A percentile compares a stretch with the other conserved stretches of the same genome.
Evolutionary conservation across 2,113 vertebrate species (phyloP).

Genomic region (Egretta garzetta): DNA sequence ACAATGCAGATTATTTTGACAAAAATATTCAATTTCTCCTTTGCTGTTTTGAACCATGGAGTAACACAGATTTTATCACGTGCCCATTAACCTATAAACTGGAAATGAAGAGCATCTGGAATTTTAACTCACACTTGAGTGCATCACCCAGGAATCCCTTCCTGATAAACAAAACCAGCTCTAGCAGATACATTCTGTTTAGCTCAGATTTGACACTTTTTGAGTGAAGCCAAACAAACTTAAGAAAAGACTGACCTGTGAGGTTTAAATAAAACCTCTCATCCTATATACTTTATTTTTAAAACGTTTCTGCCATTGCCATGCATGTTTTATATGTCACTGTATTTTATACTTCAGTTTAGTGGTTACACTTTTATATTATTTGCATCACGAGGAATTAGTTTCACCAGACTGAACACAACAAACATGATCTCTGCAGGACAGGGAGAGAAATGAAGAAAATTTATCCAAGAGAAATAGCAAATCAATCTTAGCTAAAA

Average conservation of each 20-base stretch:
- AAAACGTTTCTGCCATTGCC: neutral
- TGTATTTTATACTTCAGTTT: neutral
- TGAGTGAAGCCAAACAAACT: neutral
- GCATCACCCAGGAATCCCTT: neutral
- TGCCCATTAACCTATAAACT: neutral
- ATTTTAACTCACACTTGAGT: neutral
- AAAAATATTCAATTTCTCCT: neutral
- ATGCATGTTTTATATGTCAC: neutral
- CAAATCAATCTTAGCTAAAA: neutral
- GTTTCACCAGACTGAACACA: neutral
- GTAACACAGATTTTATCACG: neutral
- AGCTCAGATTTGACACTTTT: neutral
- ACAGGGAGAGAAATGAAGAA: neutral
- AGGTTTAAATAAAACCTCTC: neutral
- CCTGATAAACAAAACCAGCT: neutral
- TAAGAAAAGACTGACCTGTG: neutral
- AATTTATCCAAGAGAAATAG: neutral
- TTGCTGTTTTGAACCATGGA: neutral
- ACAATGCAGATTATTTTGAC: neutral
- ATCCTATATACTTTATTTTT: neutral
- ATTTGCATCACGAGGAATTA: neutral
- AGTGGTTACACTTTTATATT: neutral
- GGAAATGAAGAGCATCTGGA: neutral
- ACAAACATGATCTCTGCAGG: neutral
- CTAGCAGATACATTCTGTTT: neutral